These are phyloP conservation scores for Mustelus asterias DNA, from an alignment of 2,113 vertebrate species.

Conservation along the genomic window DNA sequence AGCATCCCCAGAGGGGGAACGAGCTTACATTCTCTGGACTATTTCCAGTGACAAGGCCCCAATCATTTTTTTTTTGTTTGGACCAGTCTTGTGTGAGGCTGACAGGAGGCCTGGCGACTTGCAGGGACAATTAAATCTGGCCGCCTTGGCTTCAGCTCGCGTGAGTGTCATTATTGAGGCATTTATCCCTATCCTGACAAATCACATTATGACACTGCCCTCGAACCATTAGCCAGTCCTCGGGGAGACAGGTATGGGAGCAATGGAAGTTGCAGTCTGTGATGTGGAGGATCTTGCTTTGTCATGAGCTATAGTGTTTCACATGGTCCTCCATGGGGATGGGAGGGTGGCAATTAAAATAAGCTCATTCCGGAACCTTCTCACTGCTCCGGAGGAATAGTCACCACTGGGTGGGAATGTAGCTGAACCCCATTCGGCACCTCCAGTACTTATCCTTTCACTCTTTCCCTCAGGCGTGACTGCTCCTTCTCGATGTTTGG, in stretches of 20 bases:
- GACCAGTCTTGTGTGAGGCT: slow-evolving; percentile 40
- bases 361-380: slow-evolving; percentile 39
- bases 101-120: slow-evolving; percentile 45
- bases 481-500: background rate
- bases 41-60: slow-evolving; percentile 58
- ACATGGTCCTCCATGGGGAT: background rate
- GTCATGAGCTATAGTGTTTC: background rate
- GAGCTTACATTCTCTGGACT: slow-evolving; percentile 54
- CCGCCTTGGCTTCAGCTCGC: slow-evolving; percentile 40
- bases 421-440: slow-evolving; percentile 45
- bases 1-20: slow-evolving; percentile 41
- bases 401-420: slow-evolving; percentile 39
- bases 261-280: slow-evolving; percentile 44
- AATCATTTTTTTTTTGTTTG: slow-evolving; percentile 49
- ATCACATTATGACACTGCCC: slow-evolving; percentile 51
- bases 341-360: background rate
- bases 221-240: slow-evolving; percentile 46
- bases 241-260: slow-evolving; percentile 45
- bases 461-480: slow-evolving; percentile 43
- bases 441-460: slow-evolving; percentile 43
- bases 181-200: slow-evolving; percentile 62
- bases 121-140: slow-evolving; percentile 51
- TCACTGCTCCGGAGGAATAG: slow-evolving; percentile 45
- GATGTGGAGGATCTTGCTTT: slow-evolving; percentile 36
- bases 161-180: slow-evolving; percentile 55